Conservation (phyloP, 2,888 invertebrate genomes). For the Holacanthella duospinosa region DNA sequence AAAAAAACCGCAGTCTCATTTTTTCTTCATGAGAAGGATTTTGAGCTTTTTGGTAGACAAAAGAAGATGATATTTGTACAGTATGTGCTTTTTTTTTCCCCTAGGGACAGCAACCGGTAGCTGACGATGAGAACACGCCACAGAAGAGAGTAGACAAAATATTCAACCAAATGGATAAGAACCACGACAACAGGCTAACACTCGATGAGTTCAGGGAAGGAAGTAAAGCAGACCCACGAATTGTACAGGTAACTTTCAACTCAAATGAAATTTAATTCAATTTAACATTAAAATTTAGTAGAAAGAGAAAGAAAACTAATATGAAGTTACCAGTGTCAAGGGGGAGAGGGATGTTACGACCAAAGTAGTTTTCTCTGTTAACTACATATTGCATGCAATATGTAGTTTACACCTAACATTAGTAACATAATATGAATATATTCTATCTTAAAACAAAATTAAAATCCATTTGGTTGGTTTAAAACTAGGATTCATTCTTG, state of each 20-base stretch:
- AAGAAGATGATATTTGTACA: neutral
- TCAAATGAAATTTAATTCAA: neutral
- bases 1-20: too few relatives aligned
- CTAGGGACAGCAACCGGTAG: constrained; percentile 79
- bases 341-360: too few relatives aligned
- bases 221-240: constrained; percentile 95
- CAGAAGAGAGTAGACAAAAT: constrained; percentile 96
- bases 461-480: too few relatives aligned
- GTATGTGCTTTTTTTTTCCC: constrained; percentile 49
- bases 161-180: constrained; percentile 98
- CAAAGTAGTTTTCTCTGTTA: too few relatives aligned
- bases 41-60: neutral
- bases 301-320: neutral
- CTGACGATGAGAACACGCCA: constrained; percentile 82
- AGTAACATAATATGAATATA: too few relatives aligned
- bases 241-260: constrained; percentile 68
- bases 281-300: neutral
- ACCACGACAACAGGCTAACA: constrained; percentile 91
- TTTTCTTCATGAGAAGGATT: too few relatives aligned
- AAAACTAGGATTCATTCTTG: too few relatives aligned
- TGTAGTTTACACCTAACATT: too few relatives aligned
- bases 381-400: too few relatives aligned
- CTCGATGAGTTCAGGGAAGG: constrained; percentile 94
- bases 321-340: too few relatives aligned
- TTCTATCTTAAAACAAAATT: too few relatives aligned